A percentile compares a stretch with the other conserved stretches of the same genome.
These are phyloP conservation scores for Pelecanoides urinatrix DNA, from an alignment of 2,113 vertebrate species.

Conservation along the genomic window DNA sequence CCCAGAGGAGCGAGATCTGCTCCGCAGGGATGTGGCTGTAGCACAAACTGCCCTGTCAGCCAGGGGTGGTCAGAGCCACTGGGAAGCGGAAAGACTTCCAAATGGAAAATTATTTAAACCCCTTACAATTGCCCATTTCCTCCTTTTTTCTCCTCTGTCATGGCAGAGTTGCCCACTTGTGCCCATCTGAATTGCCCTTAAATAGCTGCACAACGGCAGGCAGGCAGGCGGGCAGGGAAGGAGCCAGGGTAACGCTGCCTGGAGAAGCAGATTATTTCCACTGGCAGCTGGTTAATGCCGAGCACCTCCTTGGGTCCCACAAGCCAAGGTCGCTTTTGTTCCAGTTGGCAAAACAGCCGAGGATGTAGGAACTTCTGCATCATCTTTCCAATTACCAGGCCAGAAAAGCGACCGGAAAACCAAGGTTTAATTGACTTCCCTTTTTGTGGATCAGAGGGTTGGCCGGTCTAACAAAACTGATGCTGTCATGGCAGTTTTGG, in stretches of 20 bases:
- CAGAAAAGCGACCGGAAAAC: neutral
- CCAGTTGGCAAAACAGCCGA: neutral
- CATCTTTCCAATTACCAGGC: neutral
- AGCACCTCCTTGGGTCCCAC: neutral
- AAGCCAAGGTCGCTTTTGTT: neutral
- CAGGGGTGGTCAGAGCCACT: neutral
- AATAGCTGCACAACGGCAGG: neutral
- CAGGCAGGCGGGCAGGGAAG: neutral
- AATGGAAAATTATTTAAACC: neutral
- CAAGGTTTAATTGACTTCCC: neutral
- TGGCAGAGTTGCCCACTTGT: neutral
- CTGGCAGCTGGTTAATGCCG: neutral
- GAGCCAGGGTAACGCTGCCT: neutral
- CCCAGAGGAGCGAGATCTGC: neutral
- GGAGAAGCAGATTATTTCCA: neutral
- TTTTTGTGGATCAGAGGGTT: neutral
- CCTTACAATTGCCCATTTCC: neutral
- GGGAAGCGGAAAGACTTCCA: neutral
- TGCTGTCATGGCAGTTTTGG: neutral
- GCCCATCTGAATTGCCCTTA: neutral
- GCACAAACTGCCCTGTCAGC: neutral
- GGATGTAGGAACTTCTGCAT: neutral
- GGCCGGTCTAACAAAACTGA: neutral
- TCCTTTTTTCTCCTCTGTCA: neutral
- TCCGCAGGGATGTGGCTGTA: neutral